phyloP scores from a whole-genome alignment of 2,113 vertebrate species.

The Pluvialis apricaria region DNA sequence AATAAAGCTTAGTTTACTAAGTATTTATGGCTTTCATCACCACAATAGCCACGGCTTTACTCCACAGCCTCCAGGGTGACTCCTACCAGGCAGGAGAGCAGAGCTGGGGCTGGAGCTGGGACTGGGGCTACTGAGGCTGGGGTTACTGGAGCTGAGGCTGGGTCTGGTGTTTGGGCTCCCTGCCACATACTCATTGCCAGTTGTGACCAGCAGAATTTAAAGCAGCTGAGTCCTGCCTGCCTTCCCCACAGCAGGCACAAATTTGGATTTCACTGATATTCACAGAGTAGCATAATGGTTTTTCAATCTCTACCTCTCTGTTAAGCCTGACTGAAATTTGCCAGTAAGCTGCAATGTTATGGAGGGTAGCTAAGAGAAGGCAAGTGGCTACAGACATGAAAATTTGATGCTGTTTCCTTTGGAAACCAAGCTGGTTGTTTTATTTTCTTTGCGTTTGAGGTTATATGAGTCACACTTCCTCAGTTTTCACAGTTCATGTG shows the following conservation, averaged over 20 bases:
- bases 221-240: background rate
- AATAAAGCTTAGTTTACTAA: background rate
- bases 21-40: background rate
- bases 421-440: background rate
- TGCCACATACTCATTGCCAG: accelerated
- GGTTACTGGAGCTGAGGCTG: accelerated
- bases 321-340: background rate
- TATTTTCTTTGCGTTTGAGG: background rate
- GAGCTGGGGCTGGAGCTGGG: no score
- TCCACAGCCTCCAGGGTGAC: background rate
- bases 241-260: background rate
- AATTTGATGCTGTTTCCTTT: background rate
- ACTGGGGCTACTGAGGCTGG: no score
- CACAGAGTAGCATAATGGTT: background rate
- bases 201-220: background rate
- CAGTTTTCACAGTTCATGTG: background rate
- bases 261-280: background rate
- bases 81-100: background rate
- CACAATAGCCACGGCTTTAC: background rate
- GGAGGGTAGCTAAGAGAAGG: background rate
- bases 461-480: background rate
- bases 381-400: background rate
- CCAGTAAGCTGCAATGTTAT: background rate
- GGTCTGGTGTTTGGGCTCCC: background rate
- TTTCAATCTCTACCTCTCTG: background rate